Base-by-base conservation (phyloP, 2,113 vertebrate species). In the Amphilophus citrinellus region DNA sequence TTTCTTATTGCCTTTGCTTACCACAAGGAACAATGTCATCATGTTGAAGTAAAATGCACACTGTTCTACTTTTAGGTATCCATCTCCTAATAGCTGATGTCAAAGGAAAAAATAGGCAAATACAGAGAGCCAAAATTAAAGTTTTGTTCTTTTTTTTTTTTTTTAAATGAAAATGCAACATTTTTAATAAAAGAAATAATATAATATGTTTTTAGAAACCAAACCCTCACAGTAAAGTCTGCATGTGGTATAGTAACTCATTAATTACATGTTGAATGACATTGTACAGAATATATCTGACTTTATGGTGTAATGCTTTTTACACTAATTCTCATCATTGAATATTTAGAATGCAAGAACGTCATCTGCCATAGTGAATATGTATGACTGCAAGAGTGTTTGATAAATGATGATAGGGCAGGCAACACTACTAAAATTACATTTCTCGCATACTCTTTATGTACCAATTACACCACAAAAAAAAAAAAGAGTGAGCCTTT, bases 371-470 rank as follows among this genome's bases (percentile, higher is more conserved):
- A 32, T 30, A 10, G 88, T 93, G 37, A 92, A 93, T 93, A 92
- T 91, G 87, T 47, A 91, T 84, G 71, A 87, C 37, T 56, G 57
- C 76, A 56, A 7, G 84, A 53, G 35, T 88, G 80, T 91, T 85
- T 92, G 90, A 92, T 91, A 86, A 93, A 92, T 88, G 85, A 91
- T 86, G 90, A 91, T 85, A 76, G 81, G 75, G 71, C 84, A 86
- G 56, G 89, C 82, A 88, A 91, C 91, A 50, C 27, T 24, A 27
- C 76, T 17, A 83, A 84, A 76, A 79, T 80, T 61, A 82, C n/a
- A 58, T 77, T 81, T 66, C 62, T 30, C 37, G 61, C 81, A 68
- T 79, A 76, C 37, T n/a, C 44, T 73, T 85, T 86, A 87, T 82
- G 81, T 79, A 73, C 71, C 71, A 90, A 83, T 93, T 89, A 93